These are phyloP conservation scores for Hucho hucho DNA, from an alignment of 2,113 vertebrate species.

Conservation along the genomic window DNA sequence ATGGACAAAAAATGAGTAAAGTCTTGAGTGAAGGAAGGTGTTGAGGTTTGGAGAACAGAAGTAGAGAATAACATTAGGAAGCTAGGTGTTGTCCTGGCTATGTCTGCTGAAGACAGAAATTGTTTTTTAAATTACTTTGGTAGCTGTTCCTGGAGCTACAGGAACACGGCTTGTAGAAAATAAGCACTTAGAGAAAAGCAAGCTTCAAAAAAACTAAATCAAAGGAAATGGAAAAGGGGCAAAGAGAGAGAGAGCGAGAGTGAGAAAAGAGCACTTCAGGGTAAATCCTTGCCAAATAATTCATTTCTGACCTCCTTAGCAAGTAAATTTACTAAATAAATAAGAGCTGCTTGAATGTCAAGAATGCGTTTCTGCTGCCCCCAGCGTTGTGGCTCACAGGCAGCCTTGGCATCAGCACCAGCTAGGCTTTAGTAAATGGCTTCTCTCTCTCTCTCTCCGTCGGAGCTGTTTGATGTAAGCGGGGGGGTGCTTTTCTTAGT, in stretches of 20 bases:
- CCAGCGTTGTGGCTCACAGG: conserved; percentile 68
- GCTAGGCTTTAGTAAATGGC: conserved; percentile 60
- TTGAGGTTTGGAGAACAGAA: conserved; percentile 1
- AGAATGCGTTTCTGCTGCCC: conserved; percentile 67
- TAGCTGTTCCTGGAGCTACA: conserved; percentile 68
- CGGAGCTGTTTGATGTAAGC: conserved; percentile 72
- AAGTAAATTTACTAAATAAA: conserved; percentile 82
- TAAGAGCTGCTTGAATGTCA: conserved; percentile 78
- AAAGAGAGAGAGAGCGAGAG: conserved; percentile 43
- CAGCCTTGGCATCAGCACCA: conserved; percentile 68
- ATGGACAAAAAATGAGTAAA: not conserved
- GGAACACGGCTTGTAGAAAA: conserved; percentile 43
- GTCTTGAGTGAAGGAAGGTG: conserved; percentile 35
- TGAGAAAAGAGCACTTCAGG: conserved; percentile 60
- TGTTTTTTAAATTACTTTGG: conserved; percentile 69
- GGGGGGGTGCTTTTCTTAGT: conserved; percentile 61
- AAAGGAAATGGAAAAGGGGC: conserved; percentile 71
- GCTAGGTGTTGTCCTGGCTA: conserved; percentile 64
- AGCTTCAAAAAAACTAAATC: conserved; percentile 59
- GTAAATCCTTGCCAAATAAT: conserved; percentile 79
- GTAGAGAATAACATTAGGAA: conserved; percentile 66
- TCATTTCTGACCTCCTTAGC: conserved; percentile 81
- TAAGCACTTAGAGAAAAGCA: conserved; percentile 57
- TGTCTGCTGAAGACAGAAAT: conserved; percentile 65
- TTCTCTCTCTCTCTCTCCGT: conserved; percentile 55